These are phyloP conservation scores for Spinus pinus DNA, from an alignment of 2,797 vertebrate species.

Conservation along the genomic window DNA sequence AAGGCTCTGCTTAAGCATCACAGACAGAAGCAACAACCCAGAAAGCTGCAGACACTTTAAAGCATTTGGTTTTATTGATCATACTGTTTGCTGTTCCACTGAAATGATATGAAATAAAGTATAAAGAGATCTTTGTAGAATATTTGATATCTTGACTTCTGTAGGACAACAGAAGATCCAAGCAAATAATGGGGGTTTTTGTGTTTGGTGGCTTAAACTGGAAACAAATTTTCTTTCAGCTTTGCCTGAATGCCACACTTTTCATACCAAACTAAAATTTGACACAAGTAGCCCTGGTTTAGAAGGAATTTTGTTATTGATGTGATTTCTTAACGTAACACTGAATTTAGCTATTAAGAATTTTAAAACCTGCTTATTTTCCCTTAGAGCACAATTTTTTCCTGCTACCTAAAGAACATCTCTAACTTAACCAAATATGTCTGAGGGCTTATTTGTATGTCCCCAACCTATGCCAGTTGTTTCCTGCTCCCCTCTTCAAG, in stretches of 20 bases:
- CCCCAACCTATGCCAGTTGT: not conserved
- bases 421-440: not conserved
- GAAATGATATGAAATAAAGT: not conserved
- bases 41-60: not conserved
- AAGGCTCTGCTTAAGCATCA: not conserved
- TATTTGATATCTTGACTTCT: not conserved
- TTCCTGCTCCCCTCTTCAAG: not conserved
- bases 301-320: not conserved
- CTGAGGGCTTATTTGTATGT: not conserved
- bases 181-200: not conserved
- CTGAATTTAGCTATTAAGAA: not conserved
- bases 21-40: not conserved
- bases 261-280: not conserved
- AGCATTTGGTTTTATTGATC: not conserved
- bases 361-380: not conserved
- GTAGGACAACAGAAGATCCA: not conserved
- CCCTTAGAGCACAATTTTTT: not conserved
- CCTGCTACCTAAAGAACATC: not conserved
- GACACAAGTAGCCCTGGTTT: not conserved
- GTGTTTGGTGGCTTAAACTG: not conserved
- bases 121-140: not conserved
- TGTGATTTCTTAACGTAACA: not conserved
- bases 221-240: not conserved
- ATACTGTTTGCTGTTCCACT: not conserved
- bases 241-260: not conserved